Conservation (phyloP, 1,140 invertebrate genomes). For the Euborellia annulipes region DNA sequence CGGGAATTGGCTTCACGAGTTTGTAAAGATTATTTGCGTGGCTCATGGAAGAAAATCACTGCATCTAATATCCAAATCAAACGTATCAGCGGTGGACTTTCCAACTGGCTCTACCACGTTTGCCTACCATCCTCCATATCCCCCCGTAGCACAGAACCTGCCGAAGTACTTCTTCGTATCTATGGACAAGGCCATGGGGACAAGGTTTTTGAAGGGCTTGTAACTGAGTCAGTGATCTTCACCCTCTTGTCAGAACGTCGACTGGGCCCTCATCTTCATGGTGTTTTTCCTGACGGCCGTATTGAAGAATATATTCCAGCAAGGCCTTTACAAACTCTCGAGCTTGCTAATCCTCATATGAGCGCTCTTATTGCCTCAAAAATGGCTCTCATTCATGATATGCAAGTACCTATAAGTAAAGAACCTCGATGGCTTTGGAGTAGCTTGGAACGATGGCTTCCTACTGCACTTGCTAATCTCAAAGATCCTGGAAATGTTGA, state of each 20-base stretch:
- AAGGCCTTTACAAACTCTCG: slow-evolving; percentile 56
- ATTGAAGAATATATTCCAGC: slow-evolving; percentile 94
- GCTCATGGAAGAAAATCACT: slow-evolving; percentile 68
- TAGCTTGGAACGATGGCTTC: slow-evolving; percentile 43
- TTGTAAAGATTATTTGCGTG: slow-evolving; percentile 72
- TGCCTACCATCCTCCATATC: slow-evolving; percentile 39
- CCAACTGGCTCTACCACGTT: slow-evolving; percentile 64
- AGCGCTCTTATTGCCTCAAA: slow-evolving; percentile 75
- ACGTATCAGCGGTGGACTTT: slow-evolving; percentile 62
- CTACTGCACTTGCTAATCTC: slow-evolving; percentile 10
- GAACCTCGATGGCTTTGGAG: slow-evolving; percentile 88
- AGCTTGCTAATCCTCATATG: slow-evolving; percentile 58
- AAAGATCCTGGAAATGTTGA: background rate
- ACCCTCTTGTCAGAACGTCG: slow-evolving; percentile 81
- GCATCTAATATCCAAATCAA: slow-evolving; percentile 57
- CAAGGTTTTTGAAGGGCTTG: slow-evolving; percentile 63
- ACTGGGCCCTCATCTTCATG: slow-evolving; percentile 86
- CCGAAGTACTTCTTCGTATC: slow-evolving; percentile 65
- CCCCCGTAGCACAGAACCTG: slow-evolving; percentile 30
- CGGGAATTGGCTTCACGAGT: slow-evolving; percentile 64
- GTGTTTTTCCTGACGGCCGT: slow-evolving; percentile 90
- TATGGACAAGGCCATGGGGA: slow-evolving; percentile 85
- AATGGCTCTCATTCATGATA: slow-evolving; percentile 75
- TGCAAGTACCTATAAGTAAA: slow-evolving; percentile 88
- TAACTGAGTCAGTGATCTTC: slow-evolving; percentile 92